Conservation (phyloP, 2,113 vertebrate genomes). For the Formicarius rufipectus region DNA sequence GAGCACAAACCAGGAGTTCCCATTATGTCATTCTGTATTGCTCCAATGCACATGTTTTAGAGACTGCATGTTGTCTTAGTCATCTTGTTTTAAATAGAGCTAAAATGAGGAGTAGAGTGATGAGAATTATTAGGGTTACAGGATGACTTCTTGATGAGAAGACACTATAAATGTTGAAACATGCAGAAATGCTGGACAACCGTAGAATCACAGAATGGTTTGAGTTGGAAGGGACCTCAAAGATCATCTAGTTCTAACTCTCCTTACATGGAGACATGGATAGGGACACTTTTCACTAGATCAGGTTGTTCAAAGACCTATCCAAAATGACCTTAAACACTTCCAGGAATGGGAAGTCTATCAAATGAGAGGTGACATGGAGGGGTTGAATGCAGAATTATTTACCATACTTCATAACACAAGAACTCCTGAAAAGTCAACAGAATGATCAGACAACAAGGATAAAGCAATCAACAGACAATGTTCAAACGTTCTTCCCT, state of each 20-base stretch:
- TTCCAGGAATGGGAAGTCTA: not conserved
- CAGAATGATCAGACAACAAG: not conserved
- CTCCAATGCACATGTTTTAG: not conserved
- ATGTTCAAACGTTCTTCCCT: not conserved
- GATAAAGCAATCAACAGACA: not conserved
- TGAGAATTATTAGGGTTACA: not conserved
- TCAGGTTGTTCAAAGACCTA: not conserved
- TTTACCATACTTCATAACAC: not conserved
- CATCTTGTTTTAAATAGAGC: not conserved
- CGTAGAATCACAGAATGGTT: not conserved
- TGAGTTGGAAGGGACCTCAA: not conserved
- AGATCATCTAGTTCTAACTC: not conserved
- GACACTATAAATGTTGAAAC: not conserved
- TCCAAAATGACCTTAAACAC: not conserved
- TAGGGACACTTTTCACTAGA: not conserved
- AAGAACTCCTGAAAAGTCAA: not conserved
- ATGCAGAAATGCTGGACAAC: not conserved
- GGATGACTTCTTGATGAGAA: not conserved
- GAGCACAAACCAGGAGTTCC: not conserved
- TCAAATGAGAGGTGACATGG: not conserved
- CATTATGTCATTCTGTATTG: slow-evolving; percentile 8
- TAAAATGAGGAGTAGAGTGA: not conserved
- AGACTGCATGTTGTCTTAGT: not conserved
- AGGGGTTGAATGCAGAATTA: not conserved
- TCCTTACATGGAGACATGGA: not conserved